Conservation (phyloP, 2,797 vertebrate species). For the Argya squamiceps region DNA sequence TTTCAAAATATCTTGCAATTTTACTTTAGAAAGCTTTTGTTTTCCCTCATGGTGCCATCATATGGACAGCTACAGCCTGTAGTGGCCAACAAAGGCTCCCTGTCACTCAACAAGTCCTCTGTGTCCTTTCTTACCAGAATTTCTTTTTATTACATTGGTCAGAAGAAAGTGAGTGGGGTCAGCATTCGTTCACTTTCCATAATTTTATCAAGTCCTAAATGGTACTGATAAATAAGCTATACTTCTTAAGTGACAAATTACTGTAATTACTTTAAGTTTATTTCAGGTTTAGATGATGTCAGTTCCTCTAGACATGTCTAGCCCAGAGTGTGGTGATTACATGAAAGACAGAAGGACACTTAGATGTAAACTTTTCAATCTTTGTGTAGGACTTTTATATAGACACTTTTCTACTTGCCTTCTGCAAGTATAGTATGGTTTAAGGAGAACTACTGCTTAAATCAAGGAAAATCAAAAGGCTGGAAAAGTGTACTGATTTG, state of each 20-base stretch:
- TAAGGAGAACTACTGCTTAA: background rate
- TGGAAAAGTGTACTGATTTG: background rate
- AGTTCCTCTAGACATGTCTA: background rate
- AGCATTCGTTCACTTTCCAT: background rate
- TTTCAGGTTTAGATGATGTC: conserved; percentile 35
- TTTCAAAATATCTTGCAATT: background rate
- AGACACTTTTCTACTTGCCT: background rate
- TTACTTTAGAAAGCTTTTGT: background rate
- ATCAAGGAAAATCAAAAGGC: background rate
- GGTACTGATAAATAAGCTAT: background rate
- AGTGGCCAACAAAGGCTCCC: background rate
- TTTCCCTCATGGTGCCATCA: background rate
- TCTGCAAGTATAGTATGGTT: background rate
- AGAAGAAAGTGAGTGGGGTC: background rate
- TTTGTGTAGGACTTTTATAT: background rate
- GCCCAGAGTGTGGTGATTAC: conserved; percentile 1
- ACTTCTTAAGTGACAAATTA: conserved; percentile 1
- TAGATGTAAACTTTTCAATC: background rate
- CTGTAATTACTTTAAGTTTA: conserved; percentile 31
- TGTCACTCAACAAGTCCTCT: background rate
- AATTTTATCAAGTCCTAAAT: background rate
- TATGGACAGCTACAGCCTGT: background rate
- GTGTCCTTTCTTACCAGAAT: background rate
- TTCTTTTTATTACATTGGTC: background rate
- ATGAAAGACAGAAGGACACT: conserved; percentile 14